These are phyloP conservation scores for Drosophila bipectinata DNA, from an alignment of 1,140 invertebrate species.

Conservation along the genomic window DNA sequence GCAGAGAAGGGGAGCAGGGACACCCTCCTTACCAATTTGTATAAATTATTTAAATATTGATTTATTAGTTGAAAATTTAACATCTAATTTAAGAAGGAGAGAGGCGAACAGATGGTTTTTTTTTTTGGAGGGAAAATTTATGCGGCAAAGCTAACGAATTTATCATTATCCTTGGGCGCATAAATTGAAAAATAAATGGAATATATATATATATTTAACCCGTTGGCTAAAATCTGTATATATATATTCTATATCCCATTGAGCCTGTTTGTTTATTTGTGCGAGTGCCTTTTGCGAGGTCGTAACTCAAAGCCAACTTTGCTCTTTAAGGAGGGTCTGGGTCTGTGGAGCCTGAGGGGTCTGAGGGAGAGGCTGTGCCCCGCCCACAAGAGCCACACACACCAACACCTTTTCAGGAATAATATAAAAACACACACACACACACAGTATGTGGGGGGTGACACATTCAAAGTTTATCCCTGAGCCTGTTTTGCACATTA, in stretches of 20 bases:
- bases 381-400: constrained; percentile 4
- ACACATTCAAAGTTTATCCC: constrained; percentile 70
- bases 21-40: constrained; percentile 45
- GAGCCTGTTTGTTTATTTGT: constrained; percentile 38
- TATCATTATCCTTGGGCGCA: constrained; percentile 49
- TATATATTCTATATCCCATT: not conserved
- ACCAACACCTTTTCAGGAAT: constrained; percentile 1
- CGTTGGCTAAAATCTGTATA: constrained; percentile 32
- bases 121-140: constrained; percentile 46
- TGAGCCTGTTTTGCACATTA: constrained; percentile 71
- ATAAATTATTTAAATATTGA: constrained; percentile 80
- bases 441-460: constrained; percentile 5
- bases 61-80: constrained; percentile 73
- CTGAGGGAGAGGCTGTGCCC: not conserved
- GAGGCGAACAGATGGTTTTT: constrained; percentile 1
- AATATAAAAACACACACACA: constrained; percentile 4
- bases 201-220: constrained; percentile 19
- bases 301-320: constrained; percentile 50
- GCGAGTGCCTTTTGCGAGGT: constrained; percentile 28
- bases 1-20: not conserved
- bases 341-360: too few relatives aligned
- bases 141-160: constrained; percentile 45
- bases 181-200: constrained; percentile 72
- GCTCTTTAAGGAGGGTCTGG: too few relatives aligned
- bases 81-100: constrained; percentile 60